Percentiles rank a stretch among this genome's conserved stretches.
These are phyloP conservation scores for Chloroceryle inda DNA, from an alignment of 2,797 vertebrate genomes.

Conservation along the genomic window DNA sequence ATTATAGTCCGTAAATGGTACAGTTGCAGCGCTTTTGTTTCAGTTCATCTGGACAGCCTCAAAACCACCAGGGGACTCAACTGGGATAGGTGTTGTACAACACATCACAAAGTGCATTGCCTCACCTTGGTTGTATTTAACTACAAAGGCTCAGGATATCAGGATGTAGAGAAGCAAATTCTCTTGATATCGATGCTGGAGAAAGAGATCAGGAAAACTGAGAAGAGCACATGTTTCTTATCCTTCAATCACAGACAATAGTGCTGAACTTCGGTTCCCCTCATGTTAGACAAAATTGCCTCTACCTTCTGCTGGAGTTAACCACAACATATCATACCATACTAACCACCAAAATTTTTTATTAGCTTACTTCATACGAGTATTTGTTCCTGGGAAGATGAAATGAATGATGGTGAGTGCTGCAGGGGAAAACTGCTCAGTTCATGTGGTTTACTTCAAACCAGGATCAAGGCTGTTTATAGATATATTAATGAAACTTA, in stretches of 20 bases:
- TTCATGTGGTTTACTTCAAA: background rate
- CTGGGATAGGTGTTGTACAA: background rate
- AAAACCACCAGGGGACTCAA: background rate
- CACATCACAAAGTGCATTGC: background rate
- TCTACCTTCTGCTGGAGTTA: background rate
- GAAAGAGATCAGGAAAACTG: background rate
- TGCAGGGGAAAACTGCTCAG: background rate
- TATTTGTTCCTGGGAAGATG: background rate
- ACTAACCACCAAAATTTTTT: background rate
- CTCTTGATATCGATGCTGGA: background rate
- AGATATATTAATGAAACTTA: background rate
- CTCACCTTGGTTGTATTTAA: background rate
- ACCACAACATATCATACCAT: accelerated
- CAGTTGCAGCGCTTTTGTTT: background rate
- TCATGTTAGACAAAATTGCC: background rate
- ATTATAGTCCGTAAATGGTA: background rate
- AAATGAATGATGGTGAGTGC: background rate
- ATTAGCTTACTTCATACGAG: background rate
- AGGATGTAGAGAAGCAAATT: background rate
- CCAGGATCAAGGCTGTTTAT: background rate
- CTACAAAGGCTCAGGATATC: background rate
- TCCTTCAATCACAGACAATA: background rate
- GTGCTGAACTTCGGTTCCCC: background rate
- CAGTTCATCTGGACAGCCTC: background rate
- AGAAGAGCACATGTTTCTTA: background rate